Evolutionary conservation across 2,113 vertebrate genomes (phyloP).

Genomic region (Scartelaos histophorus): DNA sequence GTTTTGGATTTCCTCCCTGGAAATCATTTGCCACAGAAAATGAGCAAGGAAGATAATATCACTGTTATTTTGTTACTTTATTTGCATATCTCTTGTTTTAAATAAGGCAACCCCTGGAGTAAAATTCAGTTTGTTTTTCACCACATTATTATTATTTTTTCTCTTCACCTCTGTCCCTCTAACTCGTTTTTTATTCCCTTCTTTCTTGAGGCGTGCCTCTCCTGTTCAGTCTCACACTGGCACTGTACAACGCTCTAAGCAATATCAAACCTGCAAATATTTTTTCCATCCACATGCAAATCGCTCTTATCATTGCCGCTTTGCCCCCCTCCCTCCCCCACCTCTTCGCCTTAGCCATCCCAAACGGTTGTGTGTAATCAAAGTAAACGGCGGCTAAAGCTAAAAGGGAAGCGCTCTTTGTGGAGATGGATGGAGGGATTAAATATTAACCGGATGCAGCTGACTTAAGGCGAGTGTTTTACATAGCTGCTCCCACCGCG

Average conservation of each 20-base stretch:
- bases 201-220: constrained; percentile 44
- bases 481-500: constrained; percentile 67
- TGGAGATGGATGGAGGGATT: constrained; percentile 77
- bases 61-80: constrained; percentile 64
- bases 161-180: constrained; percentile 15
- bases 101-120: constrained; percentile 65
- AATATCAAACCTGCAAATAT: constrained; percentile 74
- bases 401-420: constrained; percentile 71
- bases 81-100: constrained; percentile 74
- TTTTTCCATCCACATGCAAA: constrained; percentile 75
- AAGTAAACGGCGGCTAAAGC: constrained; percentile 74
- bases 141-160: constrained; percentile 34
- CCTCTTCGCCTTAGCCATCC: constrained; percentile 25
- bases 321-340: constrained; percentile 17
- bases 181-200: constrained; percentile 29
- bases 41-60: constrained; percentile 64
- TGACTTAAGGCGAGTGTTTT: constrained; percentile 79
- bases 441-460: constrained; percentile 78
- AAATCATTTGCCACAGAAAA: constrained; percentile 71
- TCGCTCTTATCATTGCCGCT: constrained; percentile 68
- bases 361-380: constrained; percentile 74
- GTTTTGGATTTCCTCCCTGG: constrained; percentile 69
- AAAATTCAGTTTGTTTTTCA: constrained; percentile 48
- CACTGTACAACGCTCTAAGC: constrained; percentile 53
- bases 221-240: constrained; percentile 54